These are phyloP conservation scores for Semicossyphus pulcher DNA, from an alignment of 2,113 vertebrate genomes.

Conservation along the genomic window DNA sequence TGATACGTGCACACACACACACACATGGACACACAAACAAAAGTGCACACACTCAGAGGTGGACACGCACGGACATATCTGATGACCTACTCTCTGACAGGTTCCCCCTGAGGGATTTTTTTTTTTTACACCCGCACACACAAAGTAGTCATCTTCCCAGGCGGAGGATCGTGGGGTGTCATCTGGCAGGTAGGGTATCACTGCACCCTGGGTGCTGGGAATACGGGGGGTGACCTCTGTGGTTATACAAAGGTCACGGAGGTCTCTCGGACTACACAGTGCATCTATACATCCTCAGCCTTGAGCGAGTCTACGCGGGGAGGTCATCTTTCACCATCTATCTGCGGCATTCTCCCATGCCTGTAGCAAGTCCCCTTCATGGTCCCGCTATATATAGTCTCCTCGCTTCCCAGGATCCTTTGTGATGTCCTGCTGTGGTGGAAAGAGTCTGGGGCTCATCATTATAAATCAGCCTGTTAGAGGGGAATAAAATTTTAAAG, in stretches of 20 bases:
- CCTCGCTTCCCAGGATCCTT: conserved; percentile 59
- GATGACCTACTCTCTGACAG: conserved; percentile 4
- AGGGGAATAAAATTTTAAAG: conserved; percentile 81
- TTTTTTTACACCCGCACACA: not conserved
- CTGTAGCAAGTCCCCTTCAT: conserved; percentile 52
- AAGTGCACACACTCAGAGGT: conserved; percentile 13
- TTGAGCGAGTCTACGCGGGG: conserved; percentile 31
- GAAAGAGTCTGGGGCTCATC: conserved; percentile 70
- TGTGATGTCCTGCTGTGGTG: conserved; percentile 68
- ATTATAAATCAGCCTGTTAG: conserved; percentile 82
- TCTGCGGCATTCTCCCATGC: conserved; percentile 63
- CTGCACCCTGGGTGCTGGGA: conserved; percentile 71
- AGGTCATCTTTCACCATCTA: conserved; percentile 73
- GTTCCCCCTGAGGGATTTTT: conserved; percentile 3
- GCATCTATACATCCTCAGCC: conserved; percentile 57
- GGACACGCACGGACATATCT: not conserved
- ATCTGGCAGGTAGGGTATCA: conserved; percentile 82
- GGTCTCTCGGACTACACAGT: conserved; percentile 65
- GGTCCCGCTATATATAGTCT: conserved; percentile 61
- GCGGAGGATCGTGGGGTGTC: conserved; percentile 81
- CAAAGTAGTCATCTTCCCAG: not conserved
- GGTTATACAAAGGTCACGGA: conserved; percentile 73
- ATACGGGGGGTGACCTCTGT: conserved; percentile 84
- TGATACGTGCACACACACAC: conserved; percentile 2
- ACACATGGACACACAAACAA: conserved; percentile 29